Conservation (phyloP, 2,797 vertebrate genomes). For the Poliocrania exsul region DNA sequence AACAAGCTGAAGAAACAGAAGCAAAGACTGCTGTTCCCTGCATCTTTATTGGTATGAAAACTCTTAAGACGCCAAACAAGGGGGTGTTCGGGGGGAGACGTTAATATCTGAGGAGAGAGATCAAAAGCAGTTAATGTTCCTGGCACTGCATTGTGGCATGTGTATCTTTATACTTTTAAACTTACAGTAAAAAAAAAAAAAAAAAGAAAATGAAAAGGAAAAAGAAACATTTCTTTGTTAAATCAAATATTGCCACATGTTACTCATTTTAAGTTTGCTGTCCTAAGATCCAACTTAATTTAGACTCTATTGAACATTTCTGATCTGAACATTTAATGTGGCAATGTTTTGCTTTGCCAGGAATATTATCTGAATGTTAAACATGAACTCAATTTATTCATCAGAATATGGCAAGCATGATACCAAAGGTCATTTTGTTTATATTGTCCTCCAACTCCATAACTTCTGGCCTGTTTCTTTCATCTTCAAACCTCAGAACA, state of each 20-base stretch:
- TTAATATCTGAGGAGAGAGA: slow-evolving; percentile 83
- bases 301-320: slow-evolving; percentile 76
- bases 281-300: slow-evolving; percentile 78
- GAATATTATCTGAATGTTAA: slow-evolving; percentile 77
- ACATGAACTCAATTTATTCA: slow-evolving; percentile 78
- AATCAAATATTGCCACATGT: slow-evolving; percentile 80
- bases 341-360: slow-evolving; percentile 70
- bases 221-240: slow-evolving; percentile 75
- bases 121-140: slow-evolving; percentile 82
- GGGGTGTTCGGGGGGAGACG: slow-evolving; percentile 68
- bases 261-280: slow-evolving; percentile 78
- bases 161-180: slow-evolving; percentile 79
- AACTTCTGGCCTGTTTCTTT: slow-evolving; percentile 53
- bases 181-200: slow-evolving; percentile 59
- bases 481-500: slow-evolving; percentile 60
- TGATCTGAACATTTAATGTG: slow-evolving; percentile 80
- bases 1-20: slow-evolving; percentile 73
- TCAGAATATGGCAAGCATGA: slow-evolving; percentile 68
- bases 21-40: slow-evolving; percentile 68
- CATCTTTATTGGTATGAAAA: slow-evolving; percentile 78
- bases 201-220: not conserved
- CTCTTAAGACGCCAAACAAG: slow-evolving; percentile 72
- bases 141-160: slow-evolving; percentile 69
- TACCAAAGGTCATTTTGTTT: slow-evolving; percentile 70
- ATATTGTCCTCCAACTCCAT: slow-evolving; percentile 57